Percentiles rank a stretch among this genome's conserved stretches.
These are phyloP conservation scores for Cladorhizidae sp. DNA, from an alignment of 37 sponge, comb jelly and placozoan genomes.

Conservation along the genomic window DNA sequence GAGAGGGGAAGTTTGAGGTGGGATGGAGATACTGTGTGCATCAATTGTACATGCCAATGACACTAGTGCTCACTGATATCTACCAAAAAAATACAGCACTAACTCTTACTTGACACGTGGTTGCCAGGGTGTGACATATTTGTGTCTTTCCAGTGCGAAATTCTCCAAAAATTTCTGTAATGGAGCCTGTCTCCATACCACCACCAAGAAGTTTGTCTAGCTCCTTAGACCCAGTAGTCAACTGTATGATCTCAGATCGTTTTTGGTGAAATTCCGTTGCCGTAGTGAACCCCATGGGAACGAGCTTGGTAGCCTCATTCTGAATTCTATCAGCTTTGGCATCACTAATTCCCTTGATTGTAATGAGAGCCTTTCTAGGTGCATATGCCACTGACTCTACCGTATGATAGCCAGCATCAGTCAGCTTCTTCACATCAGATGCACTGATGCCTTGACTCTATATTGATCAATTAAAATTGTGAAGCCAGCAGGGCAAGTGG, in stretches of 20 bases:
- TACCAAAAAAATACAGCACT: no score
- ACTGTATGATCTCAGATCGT: conserved; percentile 94
- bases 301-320: conserved; percentile 91
- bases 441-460: conserved; percentile 89
- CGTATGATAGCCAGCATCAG: conserved; percentile 97
- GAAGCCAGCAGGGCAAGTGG: background rate
- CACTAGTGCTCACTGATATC: no score
- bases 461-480: background rate
- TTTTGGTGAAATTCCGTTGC: conserved; percentile 97
- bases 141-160: conserved; percentile 99
- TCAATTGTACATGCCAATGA: no score
- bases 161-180: conserved; percentile 99
- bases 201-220: conserved; percentile 95
- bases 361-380: conserved; percentile 93
- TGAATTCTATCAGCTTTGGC: conserved; percentile 98
- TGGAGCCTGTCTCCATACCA: conserved; percentile 98
- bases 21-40: no score
- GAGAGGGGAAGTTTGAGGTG: no score
- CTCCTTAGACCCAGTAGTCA: conserved; percentile 96
- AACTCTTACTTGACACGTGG: conserved; percentile 91
- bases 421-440: conserved; percentile 94
- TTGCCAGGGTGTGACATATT: conserved; percentile 97
- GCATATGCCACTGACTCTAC: conserved; percentile 98
- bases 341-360: conserved; percentile 98
- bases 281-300: conserved; percentile 99